Percentiles rank a stretch among this genome's conserved stretches.
These are phyloP conservation scores for Microctenopoma stevenorrisi DNA, from an alignment of 2,797 vertebrate genomes.

Conservation along the genomic window DNA sequence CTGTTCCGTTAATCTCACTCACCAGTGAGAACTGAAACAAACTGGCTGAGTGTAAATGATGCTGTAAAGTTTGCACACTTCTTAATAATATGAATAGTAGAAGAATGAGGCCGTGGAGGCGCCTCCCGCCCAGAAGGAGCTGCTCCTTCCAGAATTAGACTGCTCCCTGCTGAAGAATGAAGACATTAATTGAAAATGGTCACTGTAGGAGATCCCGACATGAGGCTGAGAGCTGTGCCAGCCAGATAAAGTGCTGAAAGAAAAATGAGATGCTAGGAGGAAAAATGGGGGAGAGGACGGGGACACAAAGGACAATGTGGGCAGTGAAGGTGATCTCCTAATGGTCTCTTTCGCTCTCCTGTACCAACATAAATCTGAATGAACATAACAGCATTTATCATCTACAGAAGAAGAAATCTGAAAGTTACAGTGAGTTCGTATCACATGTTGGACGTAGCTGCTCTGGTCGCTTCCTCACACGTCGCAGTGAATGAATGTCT, in stretches of 20 bases:
- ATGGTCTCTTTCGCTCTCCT: background rate
- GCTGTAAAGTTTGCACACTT: no score
- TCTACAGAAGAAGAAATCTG: no score
- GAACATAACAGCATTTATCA: no score
- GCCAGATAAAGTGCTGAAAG: slow-evolving; percentile 58
- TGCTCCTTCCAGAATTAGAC: slow-evolving; percentile 61
- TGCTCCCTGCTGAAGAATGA: slow-evolving; percentile 67
- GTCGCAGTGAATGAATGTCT: no score
- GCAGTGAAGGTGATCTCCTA: slow-evolving; percentile 63
- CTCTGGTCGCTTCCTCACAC: no score
- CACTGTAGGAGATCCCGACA: slow-evolving; percentile 65
- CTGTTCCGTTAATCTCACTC: no score
- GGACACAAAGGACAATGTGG: slow-evolving; percentile 62
- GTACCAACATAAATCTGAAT: background rate
- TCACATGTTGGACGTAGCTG: no score
- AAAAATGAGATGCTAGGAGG: slow-evolving; percentile 69
- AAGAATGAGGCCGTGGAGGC: slow-evolving; percentile 31
- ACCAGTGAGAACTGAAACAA: no score
- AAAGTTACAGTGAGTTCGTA: no score
- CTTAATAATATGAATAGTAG: background rate
- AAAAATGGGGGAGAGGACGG: slow-evolving; percentile 47
- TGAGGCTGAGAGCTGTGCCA: slow-evolving; percentile 59
- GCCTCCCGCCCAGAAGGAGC: slow-evolving; percentile 40
- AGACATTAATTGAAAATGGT: slow-evolving; percentile 75
- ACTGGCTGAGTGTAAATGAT: no score